Percentiles rank a stretch among this genome's conserved stretches.
phyloP scores from a whole-genome alignment of 2,113 vertebrate species.

The Prochilodus magdalenae region DNA sequence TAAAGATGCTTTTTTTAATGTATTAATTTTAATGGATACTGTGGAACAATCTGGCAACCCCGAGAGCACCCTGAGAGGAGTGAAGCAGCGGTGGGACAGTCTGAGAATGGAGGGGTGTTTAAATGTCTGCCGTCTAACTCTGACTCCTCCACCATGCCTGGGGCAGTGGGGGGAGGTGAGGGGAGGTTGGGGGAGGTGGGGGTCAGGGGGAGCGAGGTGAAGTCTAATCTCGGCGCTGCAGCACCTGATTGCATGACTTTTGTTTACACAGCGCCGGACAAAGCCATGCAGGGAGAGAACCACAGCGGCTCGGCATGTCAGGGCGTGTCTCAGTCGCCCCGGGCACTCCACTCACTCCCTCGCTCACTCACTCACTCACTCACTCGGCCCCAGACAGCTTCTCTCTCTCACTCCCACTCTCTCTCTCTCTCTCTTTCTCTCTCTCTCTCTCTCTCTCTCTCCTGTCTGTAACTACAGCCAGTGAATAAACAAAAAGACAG shows the following conservation, averaged over 20 bases:
- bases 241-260: constrained; percentile 36
- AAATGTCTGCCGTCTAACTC: not conserved
- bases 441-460: constrained; percentile 1
- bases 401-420: constrained; percentile 8
- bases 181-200: not conserved
- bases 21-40: too few species aligned
- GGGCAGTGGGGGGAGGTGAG: not conserved
- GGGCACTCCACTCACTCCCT: constrained; percentile 14
- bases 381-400: constrained; percentile 22
- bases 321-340: constrained; percentile 50
- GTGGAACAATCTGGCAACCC: too few species aligned
- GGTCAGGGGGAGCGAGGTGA: not conserved
- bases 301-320: constrained; percentile 52
- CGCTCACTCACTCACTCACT: constrained; percentile 11
- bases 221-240: constrained; percentile 30
- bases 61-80: not conserved
- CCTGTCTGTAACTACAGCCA: constrained; percentile 28
- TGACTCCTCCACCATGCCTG: not conserved
- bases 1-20: too few species aligned
- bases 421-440: not conserved
- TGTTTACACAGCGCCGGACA: constrained; percentile 60
- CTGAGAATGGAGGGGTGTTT: not conserved
- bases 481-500: constrained; percentile 51
- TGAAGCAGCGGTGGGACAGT: not conserved
- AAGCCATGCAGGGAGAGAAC: constrained; percentile 25